Evolutionary conservation across 1,140 invertebrate genomes (phyloP), one percentile per base, ranked within the genome.

Genomic region (Tribolium castaneum): DNA sequence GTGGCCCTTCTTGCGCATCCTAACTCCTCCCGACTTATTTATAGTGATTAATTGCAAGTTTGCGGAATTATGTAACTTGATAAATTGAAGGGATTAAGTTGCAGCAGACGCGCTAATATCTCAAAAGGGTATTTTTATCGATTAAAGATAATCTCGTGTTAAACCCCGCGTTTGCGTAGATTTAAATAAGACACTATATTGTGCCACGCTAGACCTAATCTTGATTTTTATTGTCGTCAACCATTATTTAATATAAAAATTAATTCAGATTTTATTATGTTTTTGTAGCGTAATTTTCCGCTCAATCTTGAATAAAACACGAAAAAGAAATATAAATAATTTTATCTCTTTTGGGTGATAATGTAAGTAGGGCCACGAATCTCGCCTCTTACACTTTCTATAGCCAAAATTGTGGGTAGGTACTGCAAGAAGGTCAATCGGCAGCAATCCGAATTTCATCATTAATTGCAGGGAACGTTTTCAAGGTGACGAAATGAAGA

Each of bases 391-490:
- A 19, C 16, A 35, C 25, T 66, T 66, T 66, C 30, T 35, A 59
- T 19, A 19, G 1, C 1, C 5, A 45, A 45, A 45, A 45, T 45
- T 9, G 0, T 45, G 39, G 39, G 39, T 45, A n/a, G 19, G 59
- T 35, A 66, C 30, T 66, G 19, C 30, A 35, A 66, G 59, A 66
- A 66, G 59, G 59, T 66, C 59, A 30, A 35, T 66, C 59, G 6
- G n/a, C 54, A 25, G 25, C 59, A 66, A 66, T 66, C 59, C 59
- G 34, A 66, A 66, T 66, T 66, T 66, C 59, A 66, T 39, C 59
- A 66, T 14, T 66, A 66, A 66, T 66, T 66, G 59, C 59, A 66
- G 59, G 59, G 59, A 66, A 35, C 30, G 59, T 22, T 66, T 66
- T 66, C 59, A 66, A 66, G 59, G 59, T 66, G 25, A 66, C 30